Conservation (phyloP, 2,113 vertebrate genomes). For the Talpa occidentalis region DNA sequence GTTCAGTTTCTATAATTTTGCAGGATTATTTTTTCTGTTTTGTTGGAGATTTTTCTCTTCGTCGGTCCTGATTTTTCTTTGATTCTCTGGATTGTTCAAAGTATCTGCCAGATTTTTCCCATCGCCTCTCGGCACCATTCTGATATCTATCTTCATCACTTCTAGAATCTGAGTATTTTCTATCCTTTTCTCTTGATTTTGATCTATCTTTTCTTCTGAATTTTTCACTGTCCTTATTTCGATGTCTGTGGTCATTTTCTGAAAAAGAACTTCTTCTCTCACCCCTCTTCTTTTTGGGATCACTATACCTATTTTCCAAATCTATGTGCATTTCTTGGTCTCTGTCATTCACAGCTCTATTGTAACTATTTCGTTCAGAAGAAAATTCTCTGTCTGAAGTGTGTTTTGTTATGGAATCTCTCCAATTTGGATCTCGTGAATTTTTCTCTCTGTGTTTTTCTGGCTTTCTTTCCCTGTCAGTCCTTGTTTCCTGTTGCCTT, state of each 20-base stretch:
- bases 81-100: constrained; percentile 85
- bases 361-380: constrained; percentile 78
- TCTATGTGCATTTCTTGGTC: constrained; percentile 79
- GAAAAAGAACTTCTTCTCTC: constrained; percentile 85
- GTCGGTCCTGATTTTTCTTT: constrained; percentile 81
- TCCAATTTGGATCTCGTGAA: constrained; percentile 76
- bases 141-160: constrained; percentile 79
- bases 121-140: constrained; percentile 84
- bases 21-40: constrained; percentile 84
- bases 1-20: background rate
- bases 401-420: constrained; percentile 75
- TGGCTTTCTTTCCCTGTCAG: constrained; percentile 80
- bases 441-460: constrained; percentile 81
- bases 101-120: constrained; percentile 80
- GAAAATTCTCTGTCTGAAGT: constrained; percentile 73
- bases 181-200: constrained; percentile 85
- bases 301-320: constrained; percentile 78
- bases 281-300: constrained; percentile 81
- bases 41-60: constrained; percentile 85
- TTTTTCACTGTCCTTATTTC: constrained; percentile 84
- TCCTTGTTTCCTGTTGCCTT: constrained; percentile 79
- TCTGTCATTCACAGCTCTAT: constrained; percentile 74
- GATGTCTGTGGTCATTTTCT: constrained; percentile 83
- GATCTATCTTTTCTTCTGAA: constrained; percentile 84
- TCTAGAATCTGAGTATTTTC: constrained; percentile 76